These are phyloP conservation scores for Dipodomys stephensi DNA, from an alignment of 2,113 vertebrate species.

Conservation along the genomic window DNA sequence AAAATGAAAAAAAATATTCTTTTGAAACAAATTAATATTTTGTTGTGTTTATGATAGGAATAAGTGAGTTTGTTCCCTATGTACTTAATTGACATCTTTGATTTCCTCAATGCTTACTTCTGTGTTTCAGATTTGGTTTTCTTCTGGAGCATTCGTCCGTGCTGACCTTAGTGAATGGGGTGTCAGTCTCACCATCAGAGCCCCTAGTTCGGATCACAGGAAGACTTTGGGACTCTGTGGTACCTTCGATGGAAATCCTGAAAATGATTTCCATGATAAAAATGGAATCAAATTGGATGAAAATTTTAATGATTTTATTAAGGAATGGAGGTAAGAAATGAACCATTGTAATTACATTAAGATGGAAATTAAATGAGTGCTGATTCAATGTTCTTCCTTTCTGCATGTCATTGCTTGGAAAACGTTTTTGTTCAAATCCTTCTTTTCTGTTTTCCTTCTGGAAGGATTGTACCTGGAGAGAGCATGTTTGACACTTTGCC, in stretches of 20 bases:
- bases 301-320: conserved; percentile 82
- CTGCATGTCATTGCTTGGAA: neutral
- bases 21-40: conserved; percentile 15
- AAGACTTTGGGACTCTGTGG: conserved; percentile 94
- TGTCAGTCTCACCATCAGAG: conserved; percentile 93
- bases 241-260: conserved; percentile 90
- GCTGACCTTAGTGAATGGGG: conserved; percentile 94
- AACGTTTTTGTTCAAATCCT: conserved; percentile 22
- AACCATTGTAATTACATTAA: conserved; percentile 19
- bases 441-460: conserved; percentile 55
- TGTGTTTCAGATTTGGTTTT: conserved; percentile 90
- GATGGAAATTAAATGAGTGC: neutral
- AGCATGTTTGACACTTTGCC: conserved; percentile 93
- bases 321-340: conserved; percentile 92
- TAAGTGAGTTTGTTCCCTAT: neutral
- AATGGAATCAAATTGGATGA: conserved; percentile 83
- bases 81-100: neutral
- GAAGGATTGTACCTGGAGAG: conserved; percentile 90
- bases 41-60: neutral
- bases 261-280: conserved; percentile 91
- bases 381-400: neutral
- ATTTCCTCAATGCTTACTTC: neutral
- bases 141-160: conserved; percentile 93
- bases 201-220: conserved; percentile 88
- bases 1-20: conserved; percentile 21